Evolutionary conservation across 2,888 invertebrate species (phyloP).

Genomic region (Xanthia togata): DNA sequence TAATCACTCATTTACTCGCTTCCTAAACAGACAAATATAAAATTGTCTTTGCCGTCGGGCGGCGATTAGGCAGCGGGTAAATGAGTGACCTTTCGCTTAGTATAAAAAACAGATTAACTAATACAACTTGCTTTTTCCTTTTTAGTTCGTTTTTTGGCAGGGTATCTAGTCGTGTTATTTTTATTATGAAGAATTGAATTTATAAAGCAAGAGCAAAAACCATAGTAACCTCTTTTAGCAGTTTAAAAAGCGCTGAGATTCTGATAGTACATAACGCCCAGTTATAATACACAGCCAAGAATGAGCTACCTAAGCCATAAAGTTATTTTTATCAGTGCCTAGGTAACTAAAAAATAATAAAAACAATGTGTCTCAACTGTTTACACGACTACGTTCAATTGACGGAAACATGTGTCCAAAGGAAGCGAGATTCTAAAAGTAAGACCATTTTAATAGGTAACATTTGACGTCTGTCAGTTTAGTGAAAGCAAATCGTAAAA

Average conservation of each 20-base stretch:
- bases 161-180: too few species aligned
- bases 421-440: slow-evolving; percentile 42
- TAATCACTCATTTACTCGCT: background rate
- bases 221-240: background rate
- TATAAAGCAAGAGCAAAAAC: background rate
- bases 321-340: slow-evolving; percentile 15
- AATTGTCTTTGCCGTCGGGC: too few species aligned
- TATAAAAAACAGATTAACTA: background rate
- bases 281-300: background rate
- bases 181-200: background rate
- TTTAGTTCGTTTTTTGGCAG: background rate
- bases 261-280: background rate
- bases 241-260: slow-evolving; percentile 1
- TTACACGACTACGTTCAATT: slow-evolving; percentile 1
- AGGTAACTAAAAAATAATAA: slow-evolving; percentile 32
- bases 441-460: too few species aligned
- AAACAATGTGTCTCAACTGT: slow-evolving; percentile 30
- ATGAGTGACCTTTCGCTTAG: background rate
- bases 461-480: too few species aligned
- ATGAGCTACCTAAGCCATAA: background rate
- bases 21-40: too few species aligned
- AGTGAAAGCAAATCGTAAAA: too few species aligned
- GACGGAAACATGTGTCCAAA: slow-evolving; percentile 34
- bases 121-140: background rate
- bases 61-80: background rate